Conservation (phyloP, 2,888 invertebrate species). For the Pachydiplax longipennis region DNA sequence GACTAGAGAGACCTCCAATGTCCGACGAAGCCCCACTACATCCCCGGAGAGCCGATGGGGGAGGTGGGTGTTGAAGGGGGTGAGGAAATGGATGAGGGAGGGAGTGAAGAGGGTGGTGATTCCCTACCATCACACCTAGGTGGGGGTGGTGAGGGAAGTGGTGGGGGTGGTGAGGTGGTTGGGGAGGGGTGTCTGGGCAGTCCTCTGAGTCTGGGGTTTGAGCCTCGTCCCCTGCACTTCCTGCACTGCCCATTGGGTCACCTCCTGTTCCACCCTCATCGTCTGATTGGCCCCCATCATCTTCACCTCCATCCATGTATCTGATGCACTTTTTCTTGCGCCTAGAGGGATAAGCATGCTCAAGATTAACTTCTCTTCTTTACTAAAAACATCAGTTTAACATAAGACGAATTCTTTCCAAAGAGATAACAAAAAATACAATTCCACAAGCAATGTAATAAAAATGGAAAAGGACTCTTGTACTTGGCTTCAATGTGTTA, state of each 20-base stretch:
- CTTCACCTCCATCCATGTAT: conserved; percentile 85
- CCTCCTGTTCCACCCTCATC: conserved; percentile 71
- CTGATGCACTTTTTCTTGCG: conserved; percentile 98
- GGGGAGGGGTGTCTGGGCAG: conserved; percentile 55
- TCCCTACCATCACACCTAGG: conserved; percentile 21
- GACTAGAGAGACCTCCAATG: conserved; percentile 59
- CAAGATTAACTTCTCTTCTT: not conserved
- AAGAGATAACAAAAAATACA: not conserved
- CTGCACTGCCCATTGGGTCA: conserved; percentile 80
- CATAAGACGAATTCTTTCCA: not conserved
- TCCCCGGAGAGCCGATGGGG: not conserved
- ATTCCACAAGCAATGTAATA: not conserved
- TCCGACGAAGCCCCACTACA: conserved; percentile 40
- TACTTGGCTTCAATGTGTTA: not conserved
- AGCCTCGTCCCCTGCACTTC: conserved; percentile 76
- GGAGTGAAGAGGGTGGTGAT: not conserved
- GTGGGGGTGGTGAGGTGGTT: conserved; percentile 57
- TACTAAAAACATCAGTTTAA: not conserved
- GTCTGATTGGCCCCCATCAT: conserved; percentile 69
- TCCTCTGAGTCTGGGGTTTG: conserved; percentile 71
- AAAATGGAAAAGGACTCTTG: not conserved
- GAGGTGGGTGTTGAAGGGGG: conserved; percentile 18
- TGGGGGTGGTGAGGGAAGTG: conserved; percentile 59
- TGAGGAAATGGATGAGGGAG: conserved; percentile 33
- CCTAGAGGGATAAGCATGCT: conserved; percentile 65